phyloP scores from a whole-genome alignment of 2,888 invertebrate species.

The Cephus sareptanus region DNA sequence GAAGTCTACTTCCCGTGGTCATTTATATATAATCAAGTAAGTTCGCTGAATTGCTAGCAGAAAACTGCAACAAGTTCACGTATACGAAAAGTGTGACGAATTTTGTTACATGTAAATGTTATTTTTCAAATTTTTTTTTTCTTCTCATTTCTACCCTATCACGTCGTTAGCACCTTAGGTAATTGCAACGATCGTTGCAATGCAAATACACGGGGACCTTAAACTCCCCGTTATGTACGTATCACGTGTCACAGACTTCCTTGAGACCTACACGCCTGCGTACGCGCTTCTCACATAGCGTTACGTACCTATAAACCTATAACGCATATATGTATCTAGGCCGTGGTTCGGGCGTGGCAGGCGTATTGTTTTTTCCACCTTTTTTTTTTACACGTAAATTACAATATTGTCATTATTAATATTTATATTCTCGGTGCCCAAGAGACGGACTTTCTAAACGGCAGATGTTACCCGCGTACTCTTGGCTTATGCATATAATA shows the following conservation, averaged over 20 bases:
- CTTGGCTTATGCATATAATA: slow-evolving; percentile 7
- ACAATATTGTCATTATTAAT: slow-evolving; percentile 54
- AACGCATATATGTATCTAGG: slow-evolving; percentile 16
- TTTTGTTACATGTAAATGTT: neutral
- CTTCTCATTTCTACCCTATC: neutral
- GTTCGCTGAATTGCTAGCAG: neutral
- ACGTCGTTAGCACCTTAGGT: neutral
- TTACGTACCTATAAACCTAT: neutral
- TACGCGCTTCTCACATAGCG: neutral
- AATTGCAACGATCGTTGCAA: neutral
- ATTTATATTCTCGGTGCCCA: slow-evolving; percentile 36
- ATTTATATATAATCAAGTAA: slow-evolving; percentile 32
- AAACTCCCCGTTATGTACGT: neutral
- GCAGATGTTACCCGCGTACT: neutral
- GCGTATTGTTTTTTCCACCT: slow-evolving; percentile 42
- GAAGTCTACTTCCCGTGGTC: slow-evolving; percentile 52
- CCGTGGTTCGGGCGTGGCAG: slow-evolving; percentile 45
- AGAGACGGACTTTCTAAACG: slow-evolving; percentile 19
- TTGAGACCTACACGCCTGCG: neutral
- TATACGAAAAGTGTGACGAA: neutral
- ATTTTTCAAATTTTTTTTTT: neutral
- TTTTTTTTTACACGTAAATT: slow-evolving; percentile 31
- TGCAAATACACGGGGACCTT: neutral
- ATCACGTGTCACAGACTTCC: neutral
- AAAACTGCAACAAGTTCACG: neutral